A percentile compares a stretch with the other conserved stretches of the same genome.
phyloP scores from a whole-genome alignment of 2,888 invertebrate species.

The Melanotus villosus region DNA sequence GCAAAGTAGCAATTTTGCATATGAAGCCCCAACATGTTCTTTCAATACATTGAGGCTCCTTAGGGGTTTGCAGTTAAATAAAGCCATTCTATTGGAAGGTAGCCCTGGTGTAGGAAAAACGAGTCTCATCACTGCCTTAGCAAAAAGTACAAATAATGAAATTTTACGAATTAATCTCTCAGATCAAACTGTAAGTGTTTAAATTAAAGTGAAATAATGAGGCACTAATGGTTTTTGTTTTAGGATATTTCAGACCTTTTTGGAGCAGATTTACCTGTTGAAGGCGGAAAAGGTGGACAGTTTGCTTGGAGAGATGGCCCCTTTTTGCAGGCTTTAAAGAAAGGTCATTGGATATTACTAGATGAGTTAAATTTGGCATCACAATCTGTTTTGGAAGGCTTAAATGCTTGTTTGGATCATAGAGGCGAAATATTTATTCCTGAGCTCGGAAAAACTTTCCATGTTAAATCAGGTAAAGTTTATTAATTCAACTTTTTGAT shows the following conservation, averaged over 20 bases:
- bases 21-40: conserved; percentile 84
- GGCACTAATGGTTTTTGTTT: conserved; percentile 48
- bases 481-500: neutral
- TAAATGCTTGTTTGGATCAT: conserved; percentile 99
- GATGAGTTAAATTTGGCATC: conserved; percentile 99
- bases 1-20: conserved; percentile 73
- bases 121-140: conserved; percentile 91
- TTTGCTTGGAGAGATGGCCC: conserved; percentile 99
- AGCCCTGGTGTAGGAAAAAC: conserved; percentile 99
- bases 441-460: conserved; percentile 90
- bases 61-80: conserved; percentile 90
- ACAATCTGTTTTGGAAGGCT: conserved; percentile 97
- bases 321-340: conserved; percentile 90
- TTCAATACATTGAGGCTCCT: conserved; percentile 88
- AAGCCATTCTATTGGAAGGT: conserved; percentile 95
- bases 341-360: conserved; percentile 95
- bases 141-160: conserved; percentile 85
- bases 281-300: conserved; percentile 86
- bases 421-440: conserved; percentile 96
- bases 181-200: conserved; percentile 87
- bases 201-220: neutral
- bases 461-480: conserved; percentile 72
- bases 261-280: conserved; percentile 96
- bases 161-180: conserved; percentile 96
- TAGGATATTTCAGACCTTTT: conserved; percentile 97